These are phyloP conservation scores for Kradibia gibbosae DNA, from an alignment of 1,140 invertebrate genomes.

Conservation along the genomic window DNA sequence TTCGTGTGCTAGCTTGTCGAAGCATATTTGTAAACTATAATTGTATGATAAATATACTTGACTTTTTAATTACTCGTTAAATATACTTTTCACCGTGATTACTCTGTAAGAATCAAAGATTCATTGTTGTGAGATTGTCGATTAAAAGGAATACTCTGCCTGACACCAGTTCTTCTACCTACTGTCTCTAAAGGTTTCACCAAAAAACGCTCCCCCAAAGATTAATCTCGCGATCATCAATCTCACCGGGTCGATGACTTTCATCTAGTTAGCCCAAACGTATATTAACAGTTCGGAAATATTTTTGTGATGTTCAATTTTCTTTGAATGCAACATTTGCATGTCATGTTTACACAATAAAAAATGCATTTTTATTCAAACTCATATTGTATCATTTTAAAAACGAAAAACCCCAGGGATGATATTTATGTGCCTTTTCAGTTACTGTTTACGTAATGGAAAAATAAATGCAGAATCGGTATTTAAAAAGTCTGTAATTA, in stretches of 20 bases:
- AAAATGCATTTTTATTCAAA: not conserved
- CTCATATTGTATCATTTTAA: not conserved
- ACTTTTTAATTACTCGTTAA: too few species aligned
- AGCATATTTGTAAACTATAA: too few species aligned
- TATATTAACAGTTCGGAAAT: not conserved
- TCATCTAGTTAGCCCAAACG: not conserved
- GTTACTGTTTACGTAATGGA: not conserved
- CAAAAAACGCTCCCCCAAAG: not conserved
- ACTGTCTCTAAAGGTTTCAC: not conserved
- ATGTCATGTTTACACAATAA: not conserved
- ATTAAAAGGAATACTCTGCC: too few species aligned
- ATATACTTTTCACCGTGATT: too few species aligned
- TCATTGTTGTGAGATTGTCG: too few species aligned
- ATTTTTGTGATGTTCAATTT: not conserved
- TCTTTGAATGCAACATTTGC: not conserved
- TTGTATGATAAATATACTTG: too few species aligned
- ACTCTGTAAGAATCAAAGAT: too few species aligned
- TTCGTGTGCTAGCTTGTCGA: too few species aligned
- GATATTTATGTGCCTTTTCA: not conserved
- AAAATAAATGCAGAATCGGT: not conserved
- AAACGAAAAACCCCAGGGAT: not conserved
- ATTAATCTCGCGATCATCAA: not conserved
- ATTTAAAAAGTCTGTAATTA: not conserved
- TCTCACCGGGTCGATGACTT: not conserved
- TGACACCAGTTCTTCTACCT: not conserved